Percentiles rank a stretch among this genome's conserved stretches.
These are phyloP conservation scores for Thymelicus lineola DNA, from an alignment of 2,888 invertebrate species.

Conservation along the genomic window DNA sequence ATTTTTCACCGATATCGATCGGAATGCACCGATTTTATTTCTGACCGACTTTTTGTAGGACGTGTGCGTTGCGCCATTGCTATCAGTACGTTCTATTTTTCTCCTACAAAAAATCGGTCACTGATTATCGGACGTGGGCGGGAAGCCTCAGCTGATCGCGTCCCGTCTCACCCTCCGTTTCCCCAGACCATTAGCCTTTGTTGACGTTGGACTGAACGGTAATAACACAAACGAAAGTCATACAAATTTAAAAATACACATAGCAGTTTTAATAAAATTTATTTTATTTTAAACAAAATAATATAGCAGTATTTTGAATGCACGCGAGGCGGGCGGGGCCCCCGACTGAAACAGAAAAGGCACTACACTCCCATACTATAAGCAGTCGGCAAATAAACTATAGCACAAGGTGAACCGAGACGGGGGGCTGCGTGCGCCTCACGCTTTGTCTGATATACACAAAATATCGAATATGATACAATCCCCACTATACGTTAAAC, in stretches of 20 bases:
- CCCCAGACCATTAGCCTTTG: too few relatives aligned
- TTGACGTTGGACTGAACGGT: too few relatives aligned
- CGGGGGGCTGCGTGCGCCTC: slow-evolving; percentile 62
- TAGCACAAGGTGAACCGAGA: slow-evolving; percentile 51
- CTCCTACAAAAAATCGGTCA: too few relatives aligned
- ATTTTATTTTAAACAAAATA: slow-evolving; percentile 80
- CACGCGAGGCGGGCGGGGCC: slow-evolving; percentile 55
- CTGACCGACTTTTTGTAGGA: too few relatives aligned
- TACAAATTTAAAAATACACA: slow-evolving; percentile 23
- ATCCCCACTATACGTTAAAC: slow-evolving; percentile 67
- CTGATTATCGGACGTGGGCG: too few relatives aligned
- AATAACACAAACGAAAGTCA: too few relatives aligned
- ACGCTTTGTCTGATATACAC: slow-evolving; percentile 69
- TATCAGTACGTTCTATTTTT: too few relatives aligned
- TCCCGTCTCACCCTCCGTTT: too few relatives aligned
- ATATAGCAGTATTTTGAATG: slow-evolving; percentile 60
- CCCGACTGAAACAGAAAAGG: slow-evolving; percentile 51
- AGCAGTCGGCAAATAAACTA: slow-evolving; percentile 53
- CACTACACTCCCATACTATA: slow-evolving; percentile 51
- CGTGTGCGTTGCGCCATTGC: too few relatives aligned
- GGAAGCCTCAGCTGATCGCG: too few relatives aligned
- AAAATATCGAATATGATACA: slow-evolving; percentile 70
- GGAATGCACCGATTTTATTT: too few relatives aligned
- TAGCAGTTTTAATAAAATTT: slow-evolving; percentile 70
- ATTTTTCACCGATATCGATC: too few relatives aligned